Evolutionary conservation across 2,888 invertebrate species (phyloP).

Genomic region (Hydrotaea diabolus): DNA sequence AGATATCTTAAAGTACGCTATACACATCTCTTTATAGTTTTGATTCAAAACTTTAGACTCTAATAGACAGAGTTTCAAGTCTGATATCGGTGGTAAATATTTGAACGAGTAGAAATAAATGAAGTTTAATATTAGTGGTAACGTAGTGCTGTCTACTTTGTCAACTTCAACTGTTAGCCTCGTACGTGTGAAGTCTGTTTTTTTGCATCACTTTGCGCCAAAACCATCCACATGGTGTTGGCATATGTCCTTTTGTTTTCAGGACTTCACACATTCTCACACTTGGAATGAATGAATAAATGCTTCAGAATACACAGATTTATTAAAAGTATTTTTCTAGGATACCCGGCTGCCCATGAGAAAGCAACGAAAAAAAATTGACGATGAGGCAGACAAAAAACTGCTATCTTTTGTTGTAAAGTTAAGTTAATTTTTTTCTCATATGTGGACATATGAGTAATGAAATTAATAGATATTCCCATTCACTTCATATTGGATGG

Average conservation of each 20-base stretch:
- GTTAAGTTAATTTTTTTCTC: neutral
- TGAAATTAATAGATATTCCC: constrained; percentile 2
- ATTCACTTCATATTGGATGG: neutral
- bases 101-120: too few relatives aligned
- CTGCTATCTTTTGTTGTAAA: neutral
- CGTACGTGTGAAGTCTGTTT: neutral
- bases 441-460: constrained; percentile 9
- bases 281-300: neutral
- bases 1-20: too few relatives aligned
- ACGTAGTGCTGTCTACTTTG: too few relatives aligned
- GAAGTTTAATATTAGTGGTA: too few relatives aligned
- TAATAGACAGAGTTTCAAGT: too few relatives aligned
- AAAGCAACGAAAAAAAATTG: neutral
- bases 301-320: neutral
- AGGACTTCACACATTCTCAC: neutral
- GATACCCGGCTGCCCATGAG: neutral
- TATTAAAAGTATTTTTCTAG: constrained; percentile 12
- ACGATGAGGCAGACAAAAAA: too few relatives aligned
- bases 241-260: constrained; percentile 16
- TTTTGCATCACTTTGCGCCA: too few relatives aligned
- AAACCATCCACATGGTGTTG: neutral
- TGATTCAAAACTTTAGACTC: too few relatives aligned
- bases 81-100: too few relatives aligned
- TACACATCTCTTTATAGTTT: too few relatives aligned
- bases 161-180: neutral